A percentile compares a stretch with the other conserved stretches of the same genome.
Evolutionary conservation across 2,113 vertebrate genomes (phyloP).

Genomic region (Notechis scutatus): DNA sequence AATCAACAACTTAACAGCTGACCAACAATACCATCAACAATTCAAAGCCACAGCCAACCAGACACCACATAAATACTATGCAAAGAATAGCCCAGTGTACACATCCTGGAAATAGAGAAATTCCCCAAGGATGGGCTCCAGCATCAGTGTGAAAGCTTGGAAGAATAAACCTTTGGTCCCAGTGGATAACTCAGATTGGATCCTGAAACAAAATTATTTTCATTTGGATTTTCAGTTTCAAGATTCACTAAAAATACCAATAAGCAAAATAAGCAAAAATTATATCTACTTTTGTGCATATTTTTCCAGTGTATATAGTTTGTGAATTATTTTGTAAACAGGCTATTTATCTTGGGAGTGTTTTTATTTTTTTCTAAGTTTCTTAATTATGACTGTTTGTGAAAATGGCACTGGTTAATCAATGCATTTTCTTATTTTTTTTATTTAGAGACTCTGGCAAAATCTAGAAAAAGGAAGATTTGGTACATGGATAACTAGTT

Average conservation of each 20-base stretch:
- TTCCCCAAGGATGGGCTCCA: not conserved
- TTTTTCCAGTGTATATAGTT: not conserved
- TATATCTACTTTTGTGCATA: not conserved
- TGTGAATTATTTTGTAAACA: not conserved
- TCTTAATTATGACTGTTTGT: not conserved
- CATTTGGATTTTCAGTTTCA: not conserved
- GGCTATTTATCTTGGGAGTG: not conserved
- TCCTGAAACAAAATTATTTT: not conserved
- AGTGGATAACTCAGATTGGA: not conserved
- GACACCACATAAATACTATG: not conserved
- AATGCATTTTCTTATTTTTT: not conserved
- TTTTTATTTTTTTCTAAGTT: not conserved
- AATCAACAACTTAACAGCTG: not conserved
- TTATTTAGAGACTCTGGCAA: not conserved
- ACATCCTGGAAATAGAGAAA: not conserved
- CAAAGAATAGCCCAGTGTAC: not conserved
- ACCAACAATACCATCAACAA: not conserved
- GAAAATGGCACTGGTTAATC: not conserved
- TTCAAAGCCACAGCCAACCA: not conserved
- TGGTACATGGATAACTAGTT: not conserved
- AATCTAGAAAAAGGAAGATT: not conserved
- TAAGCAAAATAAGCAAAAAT: not conserved
- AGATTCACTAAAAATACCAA: not conserved
- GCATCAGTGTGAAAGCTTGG: not conserved
- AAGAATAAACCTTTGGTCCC: not conserved